Conservation (phyloP, 2,113 vertebrate genomes). For the Ciconia boyciana region DNA sequence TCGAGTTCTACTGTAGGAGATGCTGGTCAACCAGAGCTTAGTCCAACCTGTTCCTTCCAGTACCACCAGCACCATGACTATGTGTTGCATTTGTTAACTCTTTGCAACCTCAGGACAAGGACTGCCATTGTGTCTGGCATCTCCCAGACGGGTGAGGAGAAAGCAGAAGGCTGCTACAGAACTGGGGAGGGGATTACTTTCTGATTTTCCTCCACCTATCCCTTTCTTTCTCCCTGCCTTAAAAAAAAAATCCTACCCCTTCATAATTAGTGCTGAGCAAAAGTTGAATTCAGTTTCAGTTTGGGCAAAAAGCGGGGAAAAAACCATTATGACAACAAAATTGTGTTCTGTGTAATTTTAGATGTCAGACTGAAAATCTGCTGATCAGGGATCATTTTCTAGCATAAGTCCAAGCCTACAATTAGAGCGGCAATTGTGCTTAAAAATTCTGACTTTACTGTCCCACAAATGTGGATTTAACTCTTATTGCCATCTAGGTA, state of each 20-base stretch:
- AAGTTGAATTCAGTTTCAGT: neutral
- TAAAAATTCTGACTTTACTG: neutral
- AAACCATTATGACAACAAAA: neutral
- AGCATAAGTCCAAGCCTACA: neutral
- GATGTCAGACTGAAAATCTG: neutral
- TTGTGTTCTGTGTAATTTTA: neutral
- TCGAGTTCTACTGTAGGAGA: neutral
- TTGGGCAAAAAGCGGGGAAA: neutral
- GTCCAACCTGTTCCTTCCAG: neutral
- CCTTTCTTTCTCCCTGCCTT: neutral
- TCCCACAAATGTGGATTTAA: neutral
- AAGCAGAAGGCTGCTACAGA: neutral
- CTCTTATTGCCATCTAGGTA: neutral
- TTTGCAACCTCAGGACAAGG: neutral
- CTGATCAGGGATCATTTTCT: neutral
- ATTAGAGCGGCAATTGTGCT: neutral
- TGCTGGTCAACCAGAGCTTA: neutral
- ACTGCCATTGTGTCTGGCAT: neutral
- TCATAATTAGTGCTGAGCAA: neutral
- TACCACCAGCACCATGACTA: rapidly evolving
- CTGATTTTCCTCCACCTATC: neutral
- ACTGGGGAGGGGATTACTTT: neutral
- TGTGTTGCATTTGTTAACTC: neutral
- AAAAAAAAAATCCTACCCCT: neutral
- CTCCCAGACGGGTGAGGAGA: neutral